A percentile compares a stretch with the other conserved stretches of the same genome.
Conservation (phyloP, 2,797 vertebrate species). For the Babyrousa celebensis region DNA sequence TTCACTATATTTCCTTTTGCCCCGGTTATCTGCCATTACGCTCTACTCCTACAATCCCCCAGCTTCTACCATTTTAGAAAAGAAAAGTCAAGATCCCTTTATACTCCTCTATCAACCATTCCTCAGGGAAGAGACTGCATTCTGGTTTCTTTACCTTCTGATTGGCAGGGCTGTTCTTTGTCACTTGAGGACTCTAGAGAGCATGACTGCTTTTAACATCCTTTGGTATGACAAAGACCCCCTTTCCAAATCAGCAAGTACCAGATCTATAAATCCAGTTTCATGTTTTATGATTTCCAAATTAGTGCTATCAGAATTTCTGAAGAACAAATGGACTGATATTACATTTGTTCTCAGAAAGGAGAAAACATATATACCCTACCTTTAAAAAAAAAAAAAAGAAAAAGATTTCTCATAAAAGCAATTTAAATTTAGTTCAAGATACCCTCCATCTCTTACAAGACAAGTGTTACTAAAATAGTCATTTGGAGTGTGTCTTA, state of each 20-base stretch:
- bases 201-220: slow-evolving; percentile 3
- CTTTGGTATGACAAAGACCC: slow-evolving; percentile 41
- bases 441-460: neutral
- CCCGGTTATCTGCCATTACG: slow-evolving; percentile 26
- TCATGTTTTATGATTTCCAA: slow-evolving; percentile 48
- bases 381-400: slow-evolving; percentile 43
- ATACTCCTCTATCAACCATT: slow-evolving; percentile 47
- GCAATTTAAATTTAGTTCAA: neutral
- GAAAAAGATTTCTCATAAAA: slow-evolving; percentile 65
- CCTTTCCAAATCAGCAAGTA: slow-evolving; percentile 61
- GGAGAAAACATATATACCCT: slow-evolving; percentile 6
- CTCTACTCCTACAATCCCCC: neutral
- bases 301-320: slow-evolving; percentile 53
- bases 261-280: slow-evolving; percentile 47
- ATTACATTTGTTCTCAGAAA: slow-evolving; percentile 35
- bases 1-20: slow-evolving; percentile 14
- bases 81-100: slow-evolving; percentile 60
- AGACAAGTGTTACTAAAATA: slow-evolving; percentile 33
- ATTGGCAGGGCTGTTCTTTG: neutral
- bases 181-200: slow-evolving; percentile 5
- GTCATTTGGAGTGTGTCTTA: slow-evolving; percentile 54
- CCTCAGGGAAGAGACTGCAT: slow-evolving; percentile 16
- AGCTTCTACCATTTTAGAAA: slow-evolving; percentile 26
- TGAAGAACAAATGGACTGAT: neutral
- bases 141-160: slow-evolving; percentile 37